Evolutionary conservation across 2,888 invertebrate genomes (phyloP).

Genomic region (Campoplex nolae): DNA sequence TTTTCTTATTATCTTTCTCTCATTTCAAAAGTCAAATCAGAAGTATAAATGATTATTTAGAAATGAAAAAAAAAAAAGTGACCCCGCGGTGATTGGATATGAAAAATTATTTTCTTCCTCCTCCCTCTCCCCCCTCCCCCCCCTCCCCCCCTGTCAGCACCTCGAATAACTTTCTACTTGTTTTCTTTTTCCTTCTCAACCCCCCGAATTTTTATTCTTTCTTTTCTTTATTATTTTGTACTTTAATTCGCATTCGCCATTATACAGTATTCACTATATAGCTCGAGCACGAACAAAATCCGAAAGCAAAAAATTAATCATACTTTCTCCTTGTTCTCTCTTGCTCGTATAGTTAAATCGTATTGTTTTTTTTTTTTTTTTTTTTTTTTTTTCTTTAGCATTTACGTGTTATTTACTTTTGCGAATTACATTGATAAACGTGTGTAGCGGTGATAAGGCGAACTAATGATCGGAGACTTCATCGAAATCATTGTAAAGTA

Average conservation of each 20-base stretch:
- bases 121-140: no score
- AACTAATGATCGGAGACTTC: neutral
- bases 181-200: neutral
- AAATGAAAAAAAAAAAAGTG: neutral
- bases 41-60: neutral
- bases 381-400: conserved; percentile 21
- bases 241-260: conserved; percentile 73
- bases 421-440: conserved; percentile 47
- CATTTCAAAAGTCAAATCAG: neutral
- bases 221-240: conserved; percentile 51
- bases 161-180: neutral
- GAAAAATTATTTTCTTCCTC: neutral
- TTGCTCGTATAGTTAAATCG: conserved; percentile 39
- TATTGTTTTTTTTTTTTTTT: conserved; percentile 32
- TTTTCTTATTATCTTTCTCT: neutral
- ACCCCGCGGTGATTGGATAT: neutral
- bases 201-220: conserved; percentile 27
- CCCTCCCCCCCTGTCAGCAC: no score
- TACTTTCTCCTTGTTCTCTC: conserved; percentile 26
- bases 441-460: neutral
- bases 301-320: conserved; percentile 4
- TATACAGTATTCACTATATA: conserved; percentile 74
- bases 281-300: conserved; percentile 57
- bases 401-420: conserved; percentile 20
- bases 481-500: neutral